Percentiles rank a stretch among this genome's conserved stretches.
These are phyloP conservation scores for Parazoanthus atlanticus DNA, from an alignment of 92 coral and sea anemone species.

Conservation along the genomic window DNA sequence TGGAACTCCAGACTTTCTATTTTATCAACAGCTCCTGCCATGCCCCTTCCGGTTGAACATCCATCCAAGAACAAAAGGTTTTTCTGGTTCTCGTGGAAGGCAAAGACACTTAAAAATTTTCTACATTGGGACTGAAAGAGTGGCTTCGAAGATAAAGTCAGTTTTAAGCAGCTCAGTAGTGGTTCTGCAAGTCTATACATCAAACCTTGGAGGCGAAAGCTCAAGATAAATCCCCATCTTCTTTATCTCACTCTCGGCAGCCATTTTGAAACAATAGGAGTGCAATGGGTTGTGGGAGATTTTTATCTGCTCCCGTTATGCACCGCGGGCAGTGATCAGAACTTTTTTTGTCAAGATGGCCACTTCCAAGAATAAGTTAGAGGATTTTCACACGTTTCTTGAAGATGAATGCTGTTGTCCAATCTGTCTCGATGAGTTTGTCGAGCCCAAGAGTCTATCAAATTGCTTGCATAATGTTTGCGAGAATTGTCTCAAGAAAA, in stretches of 20 bases:
- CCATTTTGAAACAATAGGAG: slow-evolving; percentile 17
- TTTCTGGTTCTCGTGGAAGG: background rate
- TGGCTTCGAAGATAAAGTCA: background rate
- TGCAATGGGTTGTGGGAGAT: slow-evolving; percentile 27
- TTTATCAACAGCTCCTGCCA: slow-evolving; percentile 61
- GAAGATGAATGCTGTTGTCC: slow-evolving; percentile 47
- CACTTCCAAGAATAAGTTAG: slow-evolving; percentile 7
- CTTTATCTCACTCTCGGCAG: background rate
- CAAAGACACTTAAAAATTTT: background rate
- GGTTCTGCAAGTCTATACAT: slow-evolving; percentile 26
- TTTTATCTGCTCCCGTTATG: background rate
- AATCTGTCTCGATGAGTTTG: slow-evolving; percentile 34
- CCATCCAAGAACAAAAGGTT: background rate
- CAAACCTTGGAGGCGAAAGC: background rate
- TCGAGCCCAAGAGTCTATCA: slow-evolving; percentile 38
- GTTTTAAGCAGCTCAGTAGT: background rate
- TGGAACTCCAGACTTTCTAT: slow-evolving; percentile 70
- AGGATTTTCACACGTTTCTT: slow-evolving; percentile 28
- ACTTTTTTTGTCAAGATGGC: slow-evolving; percentile 4
- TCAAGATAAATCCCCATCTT: background rate
- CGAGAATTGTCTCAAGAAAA: slow-evolving; percentile 22
- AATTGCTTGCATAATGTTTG: slow-evolving; percentile 39
- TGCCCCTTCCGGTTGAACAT: background rate
- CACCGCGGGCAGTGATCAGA: background rate
- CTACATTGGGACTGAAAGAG: background rate